Evolutionary conservation across 2,888 invertebrate genomes (phyloP).

Genomic region (Agrilus cyanescens): DNA sequence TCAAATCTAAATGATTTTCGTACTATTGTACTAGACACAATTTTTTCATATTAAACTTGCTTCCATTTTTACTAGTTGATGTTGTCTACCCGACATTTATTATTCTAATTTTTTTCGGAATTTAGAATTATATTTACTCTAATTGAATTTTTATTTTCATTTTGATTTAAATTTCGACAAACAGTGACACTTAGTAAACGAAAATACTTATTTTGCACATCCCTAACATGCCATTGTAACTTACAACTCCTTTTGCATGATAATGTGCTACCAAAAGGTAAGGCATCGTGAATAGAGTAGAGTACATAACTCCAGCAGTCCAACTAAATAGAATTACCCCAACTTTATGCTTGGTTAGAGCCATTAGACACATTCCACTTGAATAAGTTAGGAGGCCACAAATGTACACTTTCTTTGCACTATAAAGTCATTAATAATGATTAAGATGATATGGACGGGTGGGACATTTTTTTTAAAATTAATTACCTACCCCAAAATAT

Average conservation of each 20-base stretch:
- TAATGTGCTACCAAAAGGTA: conserved; percentile 89
- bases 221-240: conserved; percentile 17
- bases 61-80: too few species aligned
- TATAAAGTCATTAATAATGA: conserved; percentile 28
- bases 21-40: too few species aligned
- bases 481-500: conserved; percentile 47
- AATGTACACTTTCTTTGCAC: conserved; percentile 79
- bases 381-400: conserved; percentile 82
- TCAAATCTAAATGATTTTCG: too few species aligned
- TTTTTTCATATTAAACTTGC: too few species aligned
- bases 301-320: conserved; percentile 94
- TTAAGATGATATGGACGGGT: neutral
- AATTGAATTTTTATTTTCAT: too few species aligned
- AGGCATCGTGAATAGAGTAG: conserved; percentile 94
- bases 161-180: too few species aligned
- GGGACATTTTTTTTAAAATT: neutral
- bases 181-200: neutral
- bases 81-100: too few species aligned
- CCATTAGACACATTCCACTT: conserved; percentile 80
- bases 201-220: neutral
- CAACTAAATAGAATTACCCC: conserved; percentile 83
- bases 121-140: too few species aligned
- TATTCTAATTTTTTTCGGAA: too few species aligned
- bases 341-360: conserved; percentile 58
- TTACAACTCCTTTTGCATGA: conserved; percentile 81